These are phyloP conservation scores for Oryzias celebensis DNA, from an alignment of 2,113 vertebrate species.

Conservation along the genomic window DNA sequence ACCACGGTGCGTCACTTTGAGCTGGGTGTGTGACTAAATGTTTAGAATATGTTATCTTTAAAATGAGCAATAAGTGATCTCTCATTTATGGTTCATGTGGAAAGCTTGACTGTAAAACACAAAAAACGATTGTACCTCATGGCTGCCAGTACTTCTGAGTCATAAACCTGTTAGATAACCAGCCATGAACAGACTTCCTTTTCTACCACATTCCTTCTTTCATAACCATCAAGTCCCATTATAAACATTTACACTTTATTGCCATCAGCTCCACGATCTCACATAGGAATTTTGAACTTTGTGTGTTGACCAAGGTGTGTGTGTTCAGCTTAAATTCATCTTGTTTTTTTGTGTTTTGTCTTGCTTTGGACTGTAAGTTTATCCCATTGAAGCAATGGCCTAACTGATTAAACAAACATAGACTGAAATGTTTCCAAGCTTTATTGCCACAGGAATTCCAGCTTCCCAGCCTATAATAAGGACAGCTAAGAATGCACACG, in stretches of 20 bases:
- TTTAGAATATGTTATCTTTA: conserved; percentile 39
- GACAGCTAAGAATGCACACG: conserved; percentile 61
- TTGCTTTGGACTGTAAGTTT: conserved; percentile 5
- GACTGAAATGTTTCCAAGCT: conserved; percentile 29
- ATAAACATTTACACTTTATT: conserved; percentile 74
- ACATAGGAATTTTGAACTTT: conserved; percentile 20
- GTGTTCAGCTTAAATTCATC: conserved; percentile 32
- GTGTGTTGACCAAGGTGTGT: conserved; percentile 14
- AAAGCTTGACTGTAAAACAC: conserved; percentile 33
- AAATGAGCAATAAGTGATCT: conserved; percentile 50
- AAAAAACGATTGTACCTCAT: conserved; percentile 48
- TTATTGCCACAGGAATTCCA: conserved; percentile 52
- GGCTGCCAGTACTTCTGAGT: conserved; percentile 61
- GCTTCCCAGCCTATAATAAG: conserved; percentile 47
- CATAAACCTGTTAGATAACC: conserved; percentile 60
- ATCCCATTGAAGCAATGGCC: conserved; percentile 22
- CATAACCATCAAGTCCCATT: conserved; percentile 49
- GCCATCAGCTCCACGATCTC: conserved; percentile 47
- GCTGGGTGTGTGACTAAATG: conserved; percentile 16
- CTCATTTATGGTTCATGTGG: conserved; percentile 50
- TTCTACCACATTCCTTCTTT: conserved; percentile 60
- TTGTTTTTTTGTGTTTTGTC: conserved; percentile 7
- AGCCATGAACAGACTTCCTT: conserved; percentile 38
- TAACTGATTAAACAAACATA: conserved; percentile 35
- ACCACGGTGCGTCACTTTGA: conserved; percentile 26